Evolutionary conservation across 1,140 invertebrate genomes (phyloP).

Genomic region (Bombus consobrinus): DNA sequence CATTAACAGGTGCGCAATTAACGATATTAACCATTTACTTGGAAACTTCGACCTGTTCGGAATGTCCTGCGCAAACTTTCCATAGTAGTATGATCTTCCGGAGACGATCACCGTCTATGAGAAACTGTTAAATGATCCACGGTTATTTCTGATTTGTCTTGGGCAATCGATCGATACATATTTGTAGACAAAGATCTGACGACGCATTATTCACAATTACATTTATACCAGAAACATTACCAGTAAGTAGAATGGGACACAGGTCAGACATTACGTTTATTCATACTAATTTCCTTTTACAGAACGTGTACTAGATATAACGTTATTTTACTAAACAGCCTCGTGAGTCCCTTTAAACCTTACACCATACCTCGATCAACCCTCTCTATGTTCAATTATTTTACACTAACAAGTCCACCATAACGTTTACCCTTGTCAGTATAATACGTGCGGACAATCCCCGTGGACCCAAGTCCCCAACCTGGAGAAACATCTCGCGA

Average conservation of each 20-base stretch:
- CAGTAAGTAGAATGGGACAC: not conserved
- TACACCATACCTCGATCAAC: not conserved
- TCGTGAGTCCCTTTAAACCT: not conserved
- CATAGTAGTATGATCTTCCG: not conserved
- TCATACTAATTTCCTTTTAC: too few relatives aligned
- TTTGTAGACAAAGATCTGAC: not conserved
- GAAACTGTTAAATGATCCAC: not conserved
- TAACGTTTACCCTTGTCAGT: not conserved
- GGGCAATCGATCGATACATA: not conserved
- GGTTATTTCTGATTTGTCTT: not conserved
- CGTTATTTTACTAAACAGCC: not conserved
- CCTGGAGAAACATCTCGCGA: not conserved
- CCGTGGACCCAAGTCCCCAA: not conserved
- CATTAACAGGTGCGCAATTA: slow-evolving; percentile 20
- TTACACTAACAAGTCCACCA: not conserved
- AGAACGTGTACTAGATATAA: not conserved
- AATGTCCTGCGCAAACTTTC: not conserved
- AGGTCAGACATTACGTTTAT: not conserved
- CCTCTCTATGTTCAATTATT: not conserved
- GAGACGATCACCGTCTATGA: not conserved
- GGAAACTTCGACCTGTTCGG: not conserved
- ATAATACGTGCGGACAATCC: not conserved
- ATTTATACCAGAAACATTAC: too few relatives aligned
- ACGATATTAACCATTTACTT: slow-evolving; percentile 10
- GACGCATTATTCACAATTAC: not conserved